Evolutionary conservation across 2,113 vertebrate species (phyloP), one percentile per base, ranked within the genome.

Genomic region (Alectura lathami): DNA sequence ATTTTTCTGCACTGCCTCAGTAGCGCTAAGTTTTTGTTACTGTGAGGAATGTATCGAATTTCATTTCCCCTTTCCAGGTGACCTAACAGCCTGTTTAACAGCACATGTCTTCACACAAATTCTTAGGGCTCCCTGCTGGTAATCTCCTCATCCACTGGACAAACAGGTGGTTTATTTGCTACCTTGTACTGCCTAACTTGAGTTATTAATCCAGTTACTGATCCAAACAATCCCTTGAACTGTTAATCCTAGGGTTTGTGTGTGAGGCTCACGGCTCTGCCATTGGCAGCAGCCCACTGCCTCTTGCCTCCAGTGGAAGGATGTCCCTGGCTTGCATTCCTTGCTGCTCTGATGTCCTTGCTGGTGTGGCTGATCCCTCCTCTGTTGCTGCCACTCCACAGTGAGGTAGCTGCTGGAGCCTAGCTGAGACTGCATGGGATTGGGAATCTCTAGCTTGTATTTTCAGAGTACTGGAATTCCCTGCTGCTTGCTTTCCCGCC

Each of bases 161-260:
- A 91, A 75, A 68, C 85, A 96, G 75, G 57, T 67, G 70, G 42
- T 93, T 94, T 94, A 90, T 90, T 92, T 95, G 43, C 91, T 86
- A 47, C 92, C 56, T 94, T 84, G 92, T 93, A 88, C 93, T 92
- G 78, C 60, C 60, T 83, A 81, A 90, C 60, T 27, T 67, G 73
- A 80, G n/a, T 93, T 93, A 88, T 88, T 93, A 96, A 94, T 96
- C 92, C 79, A 72, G 4, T 94, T 92, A 94, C 86, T 75, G 76
- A 59, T 51, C 32, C 78, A 68, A 94, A 30, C 81, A 92, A 92
- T 94, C 91, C 75, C 38, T 94, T 91, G 89, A 86, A 54, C 54
- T 80, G 67, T 43, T 97, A 93, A 93, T 94, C 91, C 63, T 42
- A 6, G 5, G 9, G 54, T 54, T 79, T 89, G 63, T n/a, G 57